These are phyloP conservation scores for Torymus auratus DNA, from an alignment of 2,888 invertebrate species.

Conservation along the genomic window DNA sequence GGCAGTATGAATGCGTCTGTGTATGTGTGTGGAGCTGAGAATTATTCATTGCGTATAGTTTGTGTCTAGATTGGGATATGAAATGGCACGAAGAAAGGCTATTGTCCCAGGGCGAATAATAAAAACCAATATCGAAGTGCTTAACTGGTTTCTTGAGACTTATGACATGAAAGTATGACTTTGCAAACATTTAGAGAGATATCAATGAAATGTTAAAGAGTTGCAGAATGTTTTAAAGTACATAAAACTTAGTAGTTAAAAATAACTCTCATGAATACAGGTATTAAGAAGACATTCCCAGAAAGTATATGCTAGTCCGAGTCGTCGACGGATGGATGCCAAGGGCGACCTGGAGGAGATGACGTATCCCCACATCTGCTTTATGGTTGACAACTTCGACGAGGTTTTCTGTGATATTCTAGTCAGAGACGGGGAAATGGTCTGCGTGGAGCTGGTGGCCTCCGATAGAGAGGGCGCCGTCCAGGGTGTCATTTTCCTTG, in stretches of 20 bases:
- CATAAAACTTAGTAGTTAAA: too few species aligned
- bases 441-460: conserved; percentile 98
- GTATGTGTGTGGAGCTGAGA: too few species aligned
- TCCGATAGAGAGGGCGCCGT: conserved; percentile 90
- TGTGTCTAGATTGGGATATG: too few species aligned
- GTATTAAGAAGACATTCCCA: conserved; percentile 76
- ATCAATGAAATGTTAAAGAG: background rate
- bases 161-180: too few species aligned
- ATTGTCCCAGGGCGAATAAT: too few species aligned
- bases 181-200: background rate
- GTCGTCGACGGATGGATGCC: conserved; percentile 96
- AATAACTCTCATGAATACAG: conserved; percentile 59
- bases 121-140: too few species aligned
- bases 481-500: conserved; percentile 97
- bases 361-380: conserved; percentile 99
- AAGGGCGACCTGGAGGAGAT: conserved; percentile 99
- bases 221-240: too few species aligned
- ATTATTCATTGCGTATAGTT: too few species aligned
- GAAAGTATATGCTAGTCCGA: conserved; percentile 97
- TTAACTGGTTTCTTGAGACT: too few species aligned
- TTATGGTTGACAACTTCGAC: conserved; percentile 99
- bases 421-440: conserved; percentile 98
- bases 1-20: too few species aligned
- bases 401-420: conserved; percentile 99
- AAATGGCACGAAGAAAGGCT: too few species aligned